These are phyloP conservation scores for Delphinapterus leucas DNA, from an alignment of 2,113 vertebrate genomes.

Conservation along the genomic window DNA sequence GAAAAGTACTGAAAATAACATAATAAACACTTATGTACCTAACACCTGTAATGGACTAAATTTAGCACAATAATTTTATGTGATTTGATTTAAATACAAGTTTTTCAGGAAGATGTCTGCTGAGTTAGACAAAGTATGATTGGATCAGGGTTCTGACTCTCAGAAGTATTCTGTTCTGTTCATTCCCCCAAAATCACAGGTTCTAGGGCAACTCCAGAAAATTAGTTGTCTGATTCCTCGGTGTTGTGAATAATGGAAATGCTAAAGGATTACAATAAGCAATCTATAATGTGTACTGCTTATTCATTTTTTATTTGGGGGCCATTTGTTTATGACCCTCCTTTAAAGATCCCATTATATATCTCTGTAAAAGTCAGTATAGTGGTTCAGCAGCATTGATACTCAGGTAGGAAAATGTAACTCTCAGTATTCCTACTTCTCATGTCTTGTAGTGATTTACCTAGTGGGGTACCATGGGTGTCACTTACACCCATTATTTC, in stretches of 20 bases:
- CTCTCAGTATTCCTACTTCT: background rate
- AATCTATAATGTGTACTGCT: background rate
- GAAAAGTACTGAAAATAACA: background rate
- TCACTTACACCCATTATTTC: background rate
- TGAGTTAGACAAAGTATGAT: background rate
- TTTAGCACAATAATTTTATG: background rate
- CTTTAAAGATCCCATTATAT: background rate
- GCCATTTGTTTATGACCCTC: background rate
- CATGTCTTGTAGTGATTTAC: background rate
- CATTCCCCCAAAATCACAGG: background rate
- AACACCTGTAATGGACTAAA: background rate
- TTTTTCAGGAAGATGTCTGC: background rate
- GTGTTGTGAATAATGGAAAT: constrained; percentile 9
- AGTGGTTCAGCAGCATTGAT: background rate
- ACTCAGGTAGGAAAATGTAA: background rate
- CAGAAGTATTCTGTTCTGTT: background rate
- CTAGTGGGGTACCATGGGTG: background rate
- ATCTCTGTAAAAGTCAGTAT: background rate
- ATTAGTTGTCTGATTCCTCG: background rate
- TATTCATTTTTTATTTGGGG: background rate
- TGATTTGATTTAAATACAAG: background rate
- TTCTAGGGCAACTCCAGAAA: background rate
- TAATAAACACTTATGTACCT: background rate
- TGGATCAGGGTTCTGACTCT: background rate
- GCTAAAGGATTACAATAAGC: background rate